A percentile compares a stretch with the other conserved stretches of the same genome.
phyloP scores from a whole-genome alignment of 2,113 vertebrate genomes.

The Microcebus tavaratra region DNA sequence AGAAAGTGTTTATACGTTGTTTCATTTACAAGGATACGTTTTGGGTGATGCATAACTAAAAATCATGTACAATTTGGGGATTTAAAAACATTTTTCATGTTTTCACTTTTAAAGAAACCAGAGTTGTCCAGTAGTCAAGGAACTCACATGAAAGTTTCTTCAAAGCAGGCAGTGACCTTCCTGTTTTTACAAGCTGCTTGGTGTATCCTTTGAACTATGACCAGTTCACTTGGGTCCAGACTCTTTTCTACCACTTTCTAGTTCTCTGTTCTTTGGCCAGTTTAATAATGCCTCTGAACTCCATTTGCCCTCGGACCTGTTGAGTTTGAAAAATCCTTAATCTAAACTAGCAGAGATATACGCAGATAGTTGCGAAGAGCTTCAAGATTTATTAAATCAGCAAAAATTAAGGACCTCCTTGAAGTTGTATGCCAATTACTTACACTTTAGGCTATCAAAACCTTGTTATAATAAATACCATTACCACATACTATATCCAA shows the following conservation, averaged over 20 bases:
- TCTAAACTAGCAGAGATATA: not conserved
- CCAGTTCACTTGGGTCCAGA: not conserved
- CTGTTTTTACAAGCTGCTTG: not conserved
- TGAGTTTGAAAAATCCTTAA: not conserved
- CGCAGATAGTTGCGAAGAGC: not conserved
- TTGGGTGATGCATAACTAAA: not conserved
- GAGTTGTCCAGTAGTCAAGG: not conserved
- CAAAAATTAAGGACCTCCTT: not conserved
- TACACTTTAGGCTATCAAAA: not conserved
- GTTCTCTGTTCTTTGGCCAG: not conserved
- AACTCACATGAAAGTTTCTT: not conserved
- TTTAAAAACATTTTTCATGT: not conserved
- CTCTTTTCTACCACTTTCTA: not conserved
- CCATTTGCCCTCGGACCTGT: not conserved
- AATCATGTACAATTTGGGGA: not conserved
- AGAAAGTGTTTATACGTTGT: not conserved
- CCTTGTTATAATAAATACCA: not conserved
- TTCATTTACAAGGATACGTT: not conserved
- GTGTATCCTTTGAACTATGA: not conserved
- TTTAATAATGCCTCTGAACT: not conserved
- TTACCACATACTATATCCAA: not conserved
- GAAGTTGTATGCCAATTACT: not conserved
- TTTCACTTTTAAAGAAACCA: not conserved
- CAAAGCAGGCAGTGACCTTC: not conserved
- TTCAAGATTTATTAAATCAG: not conserved